These are phyloP conservation scores for Andrena minutula DNA, from an alignment of 2,888 invertebrate species.

Conservation along the genomic window DNA sequence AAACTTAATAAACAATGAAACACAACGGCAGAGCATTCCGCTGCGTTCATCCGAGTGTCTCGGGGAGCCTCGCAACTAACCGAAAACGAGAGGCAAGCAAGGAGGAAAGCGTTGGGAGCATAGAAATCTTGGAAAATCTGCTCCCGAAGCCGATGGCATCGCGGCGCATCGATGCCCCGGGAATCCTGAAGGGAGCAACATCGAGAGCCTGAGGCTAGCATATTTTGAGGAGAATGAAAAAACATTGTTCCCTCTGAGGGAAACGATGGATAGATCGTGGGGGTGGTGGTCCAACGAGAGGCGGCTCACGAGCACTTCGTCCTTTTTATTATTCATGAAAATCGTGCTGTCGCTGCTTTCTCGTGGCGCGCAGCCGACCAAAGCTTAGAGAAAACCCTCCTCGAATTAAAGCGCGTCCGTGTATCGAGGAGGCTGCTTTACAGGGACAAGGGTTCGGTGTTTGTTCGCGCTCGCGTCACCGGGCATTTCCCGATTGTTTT, in stretches of 20 bases:
- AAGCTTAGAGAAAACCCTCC: conserved; percentile 51
- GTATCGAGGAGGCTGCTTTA: conserved; percentile 51
- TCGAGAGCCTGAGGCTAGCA: conserved; percentile 75
- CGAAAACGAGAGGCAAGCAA: background rate
- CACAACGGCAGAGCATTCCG: too few species aligned
- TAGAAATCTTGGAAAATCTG: conserved; percentile 13
- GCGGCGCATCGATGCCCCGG: conserved; percentile 25
- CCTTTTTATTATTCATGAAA: conserved; percentile 85
- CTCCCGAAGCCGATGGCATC: conserved; percentile 1
- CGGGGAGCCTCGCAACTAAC: background rate
- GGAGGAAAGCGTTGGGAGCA: too few species aligned
- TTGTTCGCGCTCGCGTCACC: conserved; percentile 40
- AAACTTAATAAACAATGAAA: background rate
- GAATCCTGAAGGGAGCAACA: conserved; percentile 8
- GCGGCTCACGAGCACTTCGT: conserved; percentile 76
- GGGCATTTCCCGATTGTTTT: conserved; percentile 47
- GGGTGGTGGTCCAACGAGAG: conserved; percentile 35
- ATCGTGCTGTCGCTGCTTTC: conserved; percentile 69
- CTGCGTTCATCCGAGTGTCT: background rate
- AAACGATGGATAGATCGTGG: conserved; percentile 75
- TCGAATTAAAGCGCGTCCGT: conserved; percentile 55
- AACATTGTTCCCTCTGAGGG: conserved; percentile 79
- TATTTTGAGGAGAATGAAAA: conserved; percentile 82
- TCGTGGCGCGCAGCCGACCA: conserved; percentile 57
- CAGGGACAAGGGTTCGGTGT: conserved; percentile 19